A percentile compares a stretch with the other conserved stretches of the same genome.
Conservation (phyloP, 2,797 vertebrate genomes). For the Platyrinchus mystaceus region DNA sequence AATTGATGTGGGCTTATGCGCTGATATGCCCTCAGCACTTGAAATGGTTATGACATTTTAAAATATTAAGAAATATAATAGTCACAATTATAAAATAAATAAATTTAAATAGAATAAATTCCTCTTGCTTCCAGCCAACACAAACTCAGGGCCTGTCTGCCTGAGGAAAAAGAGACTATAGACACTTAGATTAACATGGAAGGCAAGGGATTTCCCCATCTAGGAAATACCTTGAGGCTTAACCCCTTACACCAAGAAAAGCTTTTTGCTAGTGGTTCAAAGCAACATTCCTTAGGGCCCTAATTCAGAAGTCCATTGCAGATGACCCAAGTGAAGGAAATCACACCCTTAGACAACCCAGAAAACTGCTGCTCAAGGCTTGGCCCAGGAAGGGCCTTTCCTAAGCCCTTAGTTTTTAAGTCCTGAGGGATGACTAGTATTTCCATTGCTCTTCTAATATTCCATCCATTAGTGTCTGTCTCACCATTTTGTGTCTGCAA, state of each 20-base stretch:
- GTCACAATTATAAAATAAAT: neutral
- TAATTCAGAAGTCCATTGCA: neutral
- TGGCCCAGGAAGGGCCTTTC: neutral
- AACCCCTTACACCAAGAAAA: neutral
- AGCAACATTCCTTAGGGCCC: neutral
- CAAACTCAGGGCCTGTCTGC: neutral
- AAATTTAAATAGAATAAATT: constrained; percentile 27
- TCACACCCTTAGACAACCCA: neutral
- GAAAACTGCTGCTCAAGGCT: rapidly evolving
- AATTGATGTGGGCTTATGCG: rapidly evolving
- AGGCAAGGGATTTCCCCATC: neutral
- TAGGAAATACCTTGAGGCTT: neutral
- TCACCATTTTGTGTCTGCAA: neutral
- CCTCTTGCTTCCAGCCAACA: neutral
- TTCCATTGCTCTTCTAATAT: neutral
- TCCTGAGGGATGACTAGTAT: neutral
- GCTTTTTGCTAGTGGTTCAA: neutral
- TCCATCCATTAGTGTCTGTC: neutral
- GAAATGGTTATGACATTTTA: constrained; percentile 32
- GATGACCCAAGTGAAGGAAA: neutral
- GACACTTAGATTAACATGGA: neutral
- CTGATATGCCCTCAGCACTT: neutral
- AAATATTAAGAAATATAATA: constrained; percentile 46
- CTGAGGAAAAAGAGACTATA: neutral
- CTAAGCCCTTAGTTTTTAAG: neutral